Evolutionary conservation across 2,888 invertebrate species (phyloP).

Genomic region (Drosophila algonquin): DNA sequence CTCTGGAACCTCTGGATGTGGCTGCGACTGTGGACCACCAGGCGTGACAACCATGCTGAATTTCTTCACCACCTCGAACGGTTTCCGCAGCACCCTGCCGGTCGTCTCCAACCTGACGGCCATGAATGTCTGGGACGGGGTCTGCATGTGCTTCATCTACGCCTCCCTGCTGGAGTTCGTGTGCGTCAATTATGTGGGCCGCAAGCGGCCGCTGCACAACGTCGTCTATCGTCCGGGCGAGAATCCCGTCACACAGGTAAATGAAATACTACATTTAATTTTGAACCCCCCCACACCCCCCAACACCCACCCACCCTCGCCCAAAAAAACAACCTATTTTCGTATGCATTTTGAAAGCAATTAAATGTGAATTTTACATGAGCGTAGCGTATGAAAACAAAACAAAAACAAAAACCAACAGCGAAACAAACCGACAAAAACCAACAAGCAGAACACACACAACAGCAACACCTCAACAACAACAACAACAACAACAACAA

Average conservation of each 20-base stretch:
- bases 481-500: constrained; percentile 6
- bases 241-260: constrained; percentile 96
- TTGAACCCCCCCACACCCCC: too few relatives aligned
- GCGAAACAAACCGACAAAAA: constrained; percentile 13
- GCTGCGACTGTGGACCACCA: constrained; percentile 73
- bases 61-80: constrained; percentile 98
- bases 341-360: constrained; percentile 55
- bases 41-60: constrained; percentile 99
- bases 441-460: constrained; percentile 28
- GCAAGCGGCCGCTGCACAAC: constrained; percentile 94
- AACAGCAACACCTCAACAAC: constrained; percentile 20
- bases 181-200: constrained; percentile 96
- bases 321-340: constrained; percentile 25
- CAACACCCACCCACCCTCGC: too few relatives aligned
- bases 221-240: constrained; percentile 95
- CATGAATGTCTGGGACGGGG: constrained; percentile 98
- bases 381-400: constrained; percentile 37
- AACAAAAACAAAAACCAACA: constrained; percentile 27
- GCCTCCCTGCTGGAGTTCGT: constrained; percentile 97
- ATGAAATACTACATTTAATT: too few relatives aligned
- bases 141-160: constrained; percentile 98
- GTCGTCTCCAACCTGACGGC: constrained; percentile 97
- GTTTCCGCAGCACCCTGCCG: constrained; percentile 95
- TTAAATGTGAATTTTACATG: constrained; percentile 53
- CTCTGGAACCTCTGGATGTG: constrained; percentile 5